Evolutionary conservation across 2,113 vertebrate species (phyloP), one percentile per base, ranked within the genome.

Genomic region (Falcunculus frontatus): DNA sequence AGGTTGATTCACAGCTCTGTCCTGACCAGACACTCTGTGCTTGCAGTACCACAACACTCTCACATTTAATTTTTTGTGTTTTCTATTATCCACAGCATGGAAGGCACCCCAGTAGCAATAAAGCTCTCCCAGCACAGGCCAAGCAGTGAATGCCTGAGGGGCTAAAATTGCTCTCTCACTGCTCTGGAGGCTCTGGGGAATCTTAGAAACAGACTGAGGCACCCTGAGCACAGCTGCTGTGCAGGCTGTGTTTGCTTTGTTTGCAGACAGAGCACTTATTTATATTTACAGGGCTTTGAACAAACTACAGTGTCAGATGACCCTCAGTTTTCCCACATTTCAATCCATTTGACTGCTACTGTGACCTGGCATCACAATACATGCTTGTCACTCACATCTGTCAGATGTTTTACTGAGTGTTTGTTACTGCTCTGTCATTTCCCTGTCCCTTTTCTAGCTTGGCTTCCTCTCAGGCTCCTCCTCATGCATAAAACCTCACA

Each of bases 241-340:
- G 35, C 64, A 52, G 72, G 47, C 84, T 87, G 62, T 44, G 26
- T 60, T 90, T 84, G 70, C 88, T 93, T 93, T 95, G 83, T 94
- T 90, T 80, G 89, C 76, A 86, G 76, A 89, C 85, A 93, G 53
- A 93, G 50, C 37, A 11, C 55, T 77, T 84, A 87, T 23, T 93
- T 87, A 32, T 86, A 75, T 91, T 95, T 74, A 69, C 67, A 88
- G 47, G 68, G 44, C 73, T 90, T 84, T 92, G 87, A 81, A 72
- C 68, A 89, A 83, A 50, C 49, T 55, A 29, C 84, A 67, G 30
- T 64, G 67, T 86, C 85, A 88, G 68, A 74, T 3, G 5, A 90
- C 78, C 35, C 82, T 93, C 79, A 23, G 35, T 93, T 90, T 88
- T 77, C 35, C 82, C 68, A 74, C 72, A 60, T 94, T 95, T 94